phyloP scores from a whole-genome alignment of 2,797 vertebrate species.

The Sebastiscus albofasciatus region DNA sequence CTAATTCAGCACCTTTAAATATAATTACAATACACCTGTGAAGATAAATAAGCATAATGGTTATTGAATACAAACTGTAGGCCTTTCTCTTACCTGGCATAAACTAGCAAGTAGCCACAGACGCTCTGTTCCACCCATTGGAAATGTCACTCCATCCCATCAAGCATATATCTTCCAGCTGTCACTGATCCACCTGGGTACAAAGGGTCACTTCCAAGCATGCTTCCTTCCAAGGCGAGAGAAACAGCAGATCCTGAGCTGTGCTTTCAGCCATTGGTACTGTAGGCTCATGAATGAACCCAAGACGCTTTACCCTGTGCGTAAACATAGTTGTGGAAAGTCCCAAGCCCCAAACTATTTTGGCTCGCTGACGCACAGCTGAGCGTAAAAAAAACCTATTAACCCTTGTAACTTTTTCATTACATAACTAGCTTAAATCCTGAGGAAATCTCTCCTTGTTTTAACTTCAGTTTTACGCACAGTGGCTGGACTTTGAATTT shows the following conservation, averaged over 20 bases:
- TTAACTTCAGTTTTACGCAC: not conserved
- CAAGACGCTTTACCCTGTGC: conserved; percentile 23
- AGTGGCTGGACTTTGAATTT: conserved; percentile 69
- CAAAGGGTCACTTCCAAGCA: not conserved
- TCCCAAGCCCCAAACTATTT: conserved; percentile 53
- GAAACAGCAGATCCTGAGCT: not conserved
- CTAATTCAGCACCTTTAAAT: not conserved
- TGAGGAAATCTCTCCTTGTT: not conserved
- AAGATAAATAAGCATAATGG: not conserved
- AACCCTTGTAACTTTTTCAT: not conserved
- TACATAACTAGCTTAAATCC: not conserved
- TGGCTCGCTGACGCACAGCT: conserved; percentile 36
- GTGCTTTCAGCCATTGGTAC: not conserved
- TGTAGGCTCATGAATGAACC: conserved; percentile 8
- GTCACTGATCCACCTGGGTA: conserved; percentile 22
- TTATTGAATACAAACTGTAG: not conserved
- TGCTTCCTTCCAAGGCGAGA: not conserved
- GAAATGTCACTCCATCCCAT: conserved; percentile 50
- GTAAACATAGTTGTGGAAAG: conserved; percentile 64
- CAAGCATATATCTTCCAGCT: not conserved
- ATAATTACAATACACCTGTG: not conserved
- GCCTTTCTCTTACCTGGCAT: conserved; percentile 69
- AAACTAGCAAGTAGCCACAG: conserved; percentile 68
- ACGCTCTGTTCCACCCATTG: conserved; percentile 59
- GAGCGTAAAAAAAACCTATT: not conserved